A percentile compares a stretch with the other conserved stretches of the same genome.
Evolutionary conservation across 2,797 vertebrate genomes (phyloP).

Genomic region (Scolopax rusticola): DNA sequence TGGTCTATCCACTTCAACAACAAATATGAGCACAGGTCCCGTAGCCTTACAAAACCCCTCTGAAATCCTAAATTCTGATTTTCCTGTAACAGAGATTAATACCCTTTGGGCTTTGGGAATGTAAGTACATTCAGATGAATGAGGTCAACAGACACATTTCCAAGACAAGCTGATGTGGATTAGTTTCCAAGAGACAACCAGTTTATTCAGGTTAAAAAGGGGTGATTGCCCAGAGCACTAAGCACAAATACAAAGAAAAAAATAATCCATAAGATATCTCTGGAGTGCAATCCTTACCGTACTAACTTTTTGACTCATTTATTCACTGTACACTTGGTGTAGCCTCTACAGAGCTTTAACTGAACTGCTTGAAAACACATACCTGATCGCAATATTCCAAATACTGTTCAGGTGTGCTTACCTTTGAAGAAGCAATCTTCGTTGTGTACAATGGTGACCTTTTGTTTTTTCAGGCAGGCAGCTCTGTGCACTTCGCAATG

Average conservation of each 20-base stretch:
- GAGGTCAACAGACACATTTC: neutral
- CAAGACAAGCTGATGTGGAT: neutral
- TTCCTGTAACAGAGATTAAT: neutral
- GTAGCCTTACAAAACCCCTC: neutral
- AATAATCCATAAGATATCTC: neutral
- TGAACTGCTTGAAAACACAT: neutral
- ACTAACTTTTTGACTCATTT: neutral
- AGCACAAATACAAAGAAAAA: neutral
- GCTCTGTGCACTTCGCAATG: constrained; percentile 95
- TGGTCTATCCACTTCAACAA: neutral
- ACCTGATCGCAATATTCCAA: neutral
- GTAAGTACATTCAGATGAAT: neutral
- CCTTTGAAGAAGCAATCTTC: constrained; percentile 98
- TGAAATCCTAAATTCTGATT: neutral
- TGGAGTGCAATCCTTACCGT: neutral
- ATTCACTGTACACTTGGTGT: neutral
- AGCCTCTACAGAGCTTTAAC: neutral
- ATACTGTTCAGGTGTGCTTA: constrained; percentile 62
- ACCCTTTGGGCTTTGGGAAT: neutral
- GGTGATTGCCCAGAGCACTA: neutral
- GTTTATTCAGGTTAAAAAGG: neutral
- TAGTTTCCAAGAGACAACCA: neutral
- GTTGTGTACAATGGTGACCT: constrained; percentile 92
- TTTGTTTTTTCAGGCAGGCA: constrained; percentile 88
- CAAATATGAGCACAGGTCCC: neutral